Percentiles rank a stretch among this genome's conserved stretches.
phyloP scores from a whole-genome alignment of 1,140 invertebrate genomes.

The Cotesia vestalis region DNA sequence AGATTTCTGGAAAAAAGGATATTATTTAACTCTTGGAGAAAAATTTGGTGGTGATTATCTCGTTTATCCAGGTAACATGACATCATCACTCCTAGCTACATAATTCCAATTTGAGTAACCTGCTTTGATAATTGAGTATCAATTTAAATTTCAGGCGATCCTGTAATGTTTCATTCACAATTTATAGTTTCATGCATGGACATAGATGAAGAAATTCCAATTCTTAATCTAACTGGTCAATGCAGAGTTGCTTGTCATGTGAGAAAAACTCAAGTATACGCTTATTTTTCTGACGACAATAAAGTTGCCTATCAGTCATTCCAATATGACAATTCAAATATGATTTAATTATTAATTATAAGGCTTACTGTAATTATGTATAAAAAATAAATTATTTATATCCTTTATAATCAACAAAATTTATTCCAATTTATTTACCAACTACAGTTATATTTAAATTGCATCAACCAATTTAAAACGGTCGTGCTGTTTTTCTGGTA shows the following conservation, averaged over 20 bases:
- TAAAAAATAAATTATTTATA: constrained; percentile 2
- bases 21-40: constrained; percentile 78
- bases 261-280: constrained; percentile 64
- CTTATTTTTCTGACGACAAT: constrained; percentile 54
- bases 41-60: constrained; percentile 92
- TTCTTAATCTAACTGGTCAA: constrained; percentile 54
- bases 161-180: constrained; percentile 68
- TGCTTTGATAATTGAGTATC: too few relatives aligned
- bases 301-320: constrained; percentile 62
- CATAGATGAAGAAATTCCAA: constrained; percentile 53
- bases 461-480: constrained; percentile 79
- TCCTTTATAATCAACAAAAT: background rate
- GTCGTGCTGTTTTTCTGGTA: constrained; percentile 77
- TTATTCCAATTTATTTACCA: constrained; percentile 8
- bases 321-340: constrained; percentile 58
- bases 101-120: background rate
- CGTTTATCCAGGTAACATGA: constrained; percentile 75
- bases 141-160: constrained; percentile 64
- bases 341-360: constrained; percentile 12
- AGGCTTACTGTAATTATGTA: too few relatives aligned
- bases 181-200: constrained; percentile 66
- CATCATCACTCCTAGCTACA: background rate
- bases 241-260: constrained; percentile 62
- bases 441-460: constrained; percentile 61
- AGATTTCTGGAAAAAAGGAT: constrained; percentile 83